phyloP scores from a whole-genome alignment of 1,140 invertebrate genomes.

The Ceratina australensis region DNA sequence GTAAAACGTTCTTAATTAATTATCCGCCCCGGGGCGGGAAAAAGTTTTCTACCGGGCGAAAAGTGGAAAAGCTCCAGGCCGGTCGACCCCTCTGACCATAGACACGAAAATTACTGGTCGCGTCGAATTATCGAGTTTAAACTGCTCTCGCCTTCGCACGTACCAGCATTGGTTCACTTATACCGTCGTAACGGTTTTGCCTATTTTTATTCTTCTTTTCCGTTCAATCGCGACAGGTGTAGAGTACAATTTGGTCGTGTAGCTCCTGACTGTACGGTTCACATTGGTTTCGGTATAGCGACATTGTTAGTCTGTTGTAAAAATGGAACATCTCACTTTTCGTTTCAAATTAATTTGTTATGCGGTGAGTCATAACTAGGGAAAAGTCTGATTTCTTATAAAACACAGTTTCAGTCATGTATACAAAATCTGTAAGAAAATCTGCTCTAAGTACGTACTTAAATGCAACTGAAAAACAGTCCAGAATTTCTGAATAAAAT shows the following conservation, averaged over 20 bases:
- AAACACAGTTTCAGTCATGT: too few species aligned
- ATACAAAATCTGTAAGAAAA: too few species aligned
- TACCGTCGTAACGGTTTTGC: slow-evolving; percentile 21
- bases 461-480: too few species aligned
- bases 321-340: slow-evolving; percentile 5
- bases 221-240: not conserved
- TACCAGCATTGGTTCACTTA: slow-evolving; percentile 28
- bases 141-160: not conserved
- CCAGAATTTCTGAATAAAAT: too few species aligned
- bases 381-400: too few species aligned
- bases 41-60: slow-evolving; percentile 8
- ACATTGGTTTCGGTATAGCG: not conserved
- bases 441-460: too few species aligned
- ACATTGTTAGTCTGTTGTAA: not conserved
- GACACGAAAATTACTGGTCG: slow-evolving; percentile 40
- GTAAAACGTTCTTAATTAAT: slow-evolving; percentile 59
- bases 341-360: too few species aligned
- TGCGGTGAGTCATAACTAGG: too few species aligned
- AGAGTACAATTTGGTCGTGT: not conserved
- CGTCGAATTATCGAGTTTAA: slow-evolving; percentile 46
- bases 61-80: not conserved
- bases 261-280: not conserved
- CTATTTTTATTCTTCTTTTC: not conserved
- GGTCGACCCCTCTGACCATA: not conserved
- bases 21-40: slow-evolving; percentile 32